Evolutionary conservation across 2,888 invertebrate genomes (phyloP).

Genomic region (Ornithoptera alexandrae): DNA sequence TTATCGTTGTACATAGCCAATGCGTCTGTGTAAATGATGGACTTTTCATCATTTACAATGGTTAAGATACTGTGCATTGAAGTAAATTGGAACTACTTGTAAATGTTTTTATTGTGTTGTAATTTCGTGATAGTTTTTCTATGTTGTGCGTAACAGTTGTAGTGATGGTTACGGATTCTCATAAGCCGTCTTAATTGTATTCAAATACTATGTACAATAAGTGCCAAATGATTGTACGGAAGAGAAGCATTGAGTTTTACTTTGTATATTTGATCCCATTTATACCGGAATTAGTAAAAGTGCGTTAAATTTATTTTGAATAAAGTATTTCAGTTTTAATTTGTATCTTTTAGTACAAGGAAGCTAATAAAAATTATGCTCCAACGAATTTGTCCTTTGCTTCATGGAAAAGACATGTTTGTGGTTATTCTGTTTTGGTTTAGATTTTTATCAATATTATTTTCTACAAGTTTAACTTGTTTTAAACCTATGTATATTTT

Average conservation of each 20-base stretch:
- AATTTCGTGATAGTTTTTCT: conserved; percentile 20
- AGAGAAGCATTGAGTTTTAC: conserved; percentile 53
- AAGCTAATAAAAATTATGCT: too few species aligned
- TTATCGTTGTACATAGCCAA: conserved; percentile 41
- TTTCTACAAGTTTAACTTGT: too few species aligned
- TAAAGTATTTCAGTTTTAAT: too few species aligned
- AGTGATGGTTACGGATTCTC: conserved; percentile 50
- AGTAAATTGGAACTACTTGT: conserved; percentile 14
- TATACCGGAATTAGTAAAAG: too few species aligned
- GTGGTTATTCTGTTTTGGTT: too few species aligned
- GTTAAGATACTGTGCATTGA: conserved; percentile 23
- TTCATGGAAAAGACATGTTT: too few species aligned
- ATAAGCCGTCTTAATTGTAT: conserved; percentile 43
- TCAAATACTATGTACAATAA: conserved; percentile 47
- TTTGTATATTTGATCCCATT: conserved; percentile 43
- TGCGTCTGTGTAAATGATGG: conserved; percentile 25
- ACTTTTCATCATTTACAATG: conserved; percentile 29
- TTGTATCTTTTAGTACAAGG: too few species aligned
- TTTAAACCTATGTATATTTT: too few species aligned
- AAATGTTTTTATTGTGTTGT: conserved; percentile 15
- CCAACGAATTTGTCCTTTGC: too few species aligned
- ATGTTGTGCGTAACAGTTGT: conserved; percentile 32
- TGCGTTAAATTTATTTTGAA: too few species aligned
- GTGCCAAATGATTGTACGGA: conserved; percentile 59
- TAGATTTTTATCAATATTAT: too few species aligned